Evolutionary conservation across 1,140 invertebrate species (phyloP).

Genomic region (Zaprionus taronus): DNA sequence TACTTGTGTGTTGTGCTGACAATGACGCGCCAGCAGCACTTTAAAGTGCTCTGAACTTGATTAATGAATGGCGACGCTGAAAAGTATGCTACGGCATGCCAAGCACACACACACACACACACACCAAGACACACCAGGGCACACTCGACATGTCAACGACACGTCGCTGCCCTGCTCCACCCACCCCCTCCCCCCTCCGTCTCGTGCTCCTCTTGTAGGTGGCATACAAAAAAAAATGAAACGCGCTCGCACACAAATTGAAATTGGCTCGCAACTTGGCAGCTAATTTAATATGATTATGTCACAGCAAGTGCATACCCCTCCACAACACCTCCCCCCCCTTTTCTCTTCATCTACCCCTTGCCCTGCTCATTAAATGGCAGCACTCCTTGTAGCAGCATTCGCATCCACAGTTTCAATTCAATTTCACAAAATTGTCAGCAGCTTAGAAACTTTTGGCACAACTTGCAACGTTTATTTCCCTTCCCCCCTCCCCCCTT

Average conservation of each 20-base stretch:
- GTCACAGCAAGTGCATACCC: not conserved
- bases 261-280: constrained; percentile 74
- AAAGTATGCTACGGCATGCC: constrained; percentile 70
- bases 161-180: constrained; percentile 21
- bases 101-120: constrained; percentile 26
- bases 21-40: constrained; percentile 55
- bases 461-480: not conserved
- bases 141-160: constrained; percentile 70
- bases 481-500: not conserved
- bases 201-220: constrained; percentile 7
- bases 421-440: constrained; percentile 36
- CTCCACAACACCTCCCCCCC: not conserved
- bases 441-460: constrained; percentile 32
- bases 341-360: not conserved
- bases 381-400: not conserved
- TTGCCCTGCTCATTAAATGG: not conserved
- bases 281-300: constrained; percentile 75
- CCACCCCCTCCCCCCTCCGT: not conserved
- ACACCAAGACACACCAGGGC: constrained; percentile 3
- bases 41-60: constrained; percentile 80
- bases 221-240: constrained; percentile 39
- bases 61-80: constrained; percentile 75
- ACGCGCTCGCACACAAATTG: constrained; percentile 55
- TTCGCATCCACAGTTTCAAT: constrained; percentile 1
- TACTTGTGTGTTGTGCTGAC: constrained; percentile 25